phyloP scores from a whole-genome alignment of 2,888 invertebrate genomes.

The Heliconius aoede region DNA sequence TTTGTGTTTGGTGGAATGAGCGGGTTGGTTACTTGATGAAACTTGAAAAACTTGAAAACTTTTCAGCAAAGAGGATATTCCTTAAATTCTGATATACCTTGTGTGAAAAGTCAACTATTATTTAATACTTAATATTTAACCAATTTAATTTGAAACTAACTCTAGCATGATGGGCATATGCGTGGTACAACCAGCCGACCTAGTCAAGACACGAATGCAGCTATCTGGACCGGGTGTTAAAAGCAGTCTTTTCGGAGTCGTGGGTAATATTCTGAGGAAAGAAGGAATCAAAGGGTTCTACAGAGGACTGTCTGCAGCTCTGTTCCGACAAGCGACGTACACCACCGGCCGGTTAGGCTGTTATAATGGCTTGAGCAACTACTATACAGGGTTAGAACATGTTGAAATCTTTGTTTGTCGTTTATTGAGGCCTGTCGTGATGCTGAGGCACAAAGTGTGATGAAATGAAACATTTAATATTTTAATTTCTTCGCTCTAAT shows the following conservation, averaged over 20 bases:
- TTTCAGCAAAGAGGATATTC: too few species aligned
- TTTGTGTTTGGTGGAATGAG: constrained; percentile 63
- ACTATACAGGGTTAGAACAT: constrained; percentile 77
- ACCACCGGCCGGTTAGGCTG: constrained; percentile 97
- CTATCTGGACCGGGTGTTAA: constrained; percentile 64
- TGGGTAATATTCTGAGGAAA: constrained; percentile 88
- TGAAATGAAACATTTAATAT: too few species aligned
- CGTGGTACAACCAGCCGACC: constrained; percentile 64
- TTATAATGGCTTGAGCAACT: constrained; percentile 93
- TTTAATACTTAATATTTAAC: neutral
- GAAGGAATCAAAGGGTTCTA: constrained; percentile 95
- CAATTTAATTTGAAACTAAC: neutral
- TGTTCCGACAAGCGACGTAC: constrained; percentile 97
- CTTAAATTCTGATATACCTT: too few species aligned
- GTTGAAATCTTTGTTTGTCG: neutral
- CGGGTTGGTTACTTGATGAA: constrained; percentile 58
- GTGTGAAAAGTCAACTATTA: too few species aligned
- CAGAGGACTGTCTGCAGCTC: constrained; percentile 93
- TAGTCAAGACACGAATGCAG: constrained; percentile 69
- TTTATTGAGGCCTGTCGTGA: neutral
- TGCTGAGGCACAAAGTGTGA: too few species aligned
- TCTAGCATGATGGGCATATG: constrained; percentile 61
- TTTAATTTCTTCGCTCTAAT: too few species aligned
- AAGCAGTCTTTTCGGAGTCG: constrained; percentile 87
- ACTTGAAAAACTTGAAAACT: too few species aligned